Conservation (phyloP, 2,113 vertebrate genomes). For the Terrapene triunguis region DNA sequence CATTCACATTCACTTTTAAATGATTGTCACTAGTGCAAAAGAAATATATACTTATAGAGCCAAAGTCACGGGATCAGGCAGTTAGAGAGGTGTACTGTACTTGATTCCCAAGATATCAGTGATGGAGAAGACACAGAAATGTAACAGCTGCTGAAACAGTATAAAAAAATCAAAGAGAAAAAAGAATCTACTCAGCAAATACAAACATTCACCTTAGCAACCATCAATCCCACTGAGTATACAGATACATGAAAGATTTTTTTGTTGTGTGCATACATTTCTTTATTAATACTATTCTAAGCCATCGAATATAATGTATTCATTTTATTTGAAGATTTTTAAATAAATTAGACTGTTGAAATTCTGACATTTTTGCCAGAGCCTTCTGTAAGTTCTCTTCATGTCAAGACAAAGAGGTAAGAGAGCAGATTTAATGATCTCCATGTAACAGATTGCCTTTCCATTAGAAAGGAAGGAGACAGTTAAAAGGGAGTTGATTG, state of each 20-base stretch:
- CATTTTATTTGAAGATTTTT: slow-evolving; percentile 45
- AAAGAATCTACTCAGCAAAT: slow-evolving; percentile 13
- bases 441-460: slow-evolving; percentile 41
- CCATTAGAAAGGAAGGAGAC: slow-evolving; percentile 15
- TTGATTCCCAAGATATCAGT: not conserved
- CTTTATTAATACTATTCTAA: not conserved
- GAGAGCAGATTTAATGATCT: slow-evolving; percentile 56
- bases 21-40: not conserved
- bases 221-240: not conserved
- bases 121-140: slow-evolving; percentile 16
- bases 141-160: not conserved
- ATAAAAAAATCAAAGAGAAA: slow-evolving; percentile 33
- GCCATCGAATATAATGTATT: not conserved
- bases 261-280: slow-evolving; percentile 1
- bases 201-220: slow-evolving; percentile 47
- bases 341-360: slow-evolving; percentile 31
- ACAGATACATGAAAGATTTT: slow-evolving; percentile 29
- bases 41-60: not conserved
- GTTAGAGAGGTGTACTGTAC: not conserved
- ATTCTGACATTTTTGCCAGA: slow-evolving; percentile 38
- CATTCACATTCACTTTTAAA: not conserved
- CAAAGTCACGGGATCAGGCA: slow-evolving; percentile 7
- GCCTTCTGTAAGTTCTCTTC: slow-evolving; percentile 42
- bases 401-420: not conserved
- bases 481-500: slow-evolving; percentile 49